These are phyloP conservation scores for Daphoenositta chrysoptera DNA, from an alignment of 2,113 vertebrate genomes.

Conservation along the genomic window DNA sequence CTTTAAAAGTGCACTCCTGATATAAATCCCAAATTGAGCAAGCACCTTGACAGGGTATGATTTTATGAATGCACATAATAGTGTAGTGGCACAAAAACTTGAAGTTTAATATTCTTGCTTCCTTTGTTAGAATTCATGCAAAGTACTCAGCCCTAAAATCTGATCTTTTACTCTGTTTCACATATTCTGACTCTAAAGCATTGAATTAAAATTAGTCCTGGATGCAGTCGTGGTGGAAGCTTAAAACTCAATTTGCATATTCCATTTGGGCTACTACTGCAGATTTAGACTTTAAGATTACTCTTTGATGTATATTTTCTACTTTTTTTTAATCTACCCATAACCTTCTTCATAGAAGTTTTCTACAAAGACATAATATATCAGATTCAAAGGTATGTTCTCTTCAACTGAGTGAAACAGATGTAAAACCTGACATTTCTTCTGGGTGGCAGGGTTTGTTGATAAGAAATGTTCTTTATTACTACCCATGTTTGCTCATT, in stretches of 20 bases:
- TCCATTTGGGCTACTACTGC: not conserved
- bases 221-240: not conserved
- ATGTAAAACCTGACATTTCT: not conserved
- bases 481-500: not conserved
- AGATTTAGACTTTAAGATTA: not conserved
- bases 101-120: not conserved
- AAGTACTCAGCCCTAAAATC: not conserved
- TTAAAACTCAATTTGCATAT: not conserved
- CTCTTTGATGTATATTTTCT: not conserved
- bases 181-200: not conserved
- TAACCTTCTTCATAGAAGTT: not conserved
- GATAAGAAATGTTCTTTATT: conserved; percentile 22
- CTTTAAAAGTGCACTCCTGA: not conserved
- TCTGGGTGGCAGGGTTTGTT: not conserved
- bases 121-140: not conserved
- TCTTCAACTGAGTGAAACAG: not conserved
- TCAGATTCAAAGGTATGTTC: not conserved
- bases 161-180: not conserved
- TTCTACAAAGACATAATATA: not conserved
- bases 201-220: not conserved
- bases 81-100: not conserved
- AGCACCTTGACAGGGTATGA: rapidly evolving
- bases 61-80: not conserved
- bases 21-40: not conserved
- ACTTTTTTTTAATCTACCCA: not conserved